Evolutionary conservation across 2,797 vertebrate genomes (phyloP).

Genomic region (Crypturellus tataupa): DNA sequence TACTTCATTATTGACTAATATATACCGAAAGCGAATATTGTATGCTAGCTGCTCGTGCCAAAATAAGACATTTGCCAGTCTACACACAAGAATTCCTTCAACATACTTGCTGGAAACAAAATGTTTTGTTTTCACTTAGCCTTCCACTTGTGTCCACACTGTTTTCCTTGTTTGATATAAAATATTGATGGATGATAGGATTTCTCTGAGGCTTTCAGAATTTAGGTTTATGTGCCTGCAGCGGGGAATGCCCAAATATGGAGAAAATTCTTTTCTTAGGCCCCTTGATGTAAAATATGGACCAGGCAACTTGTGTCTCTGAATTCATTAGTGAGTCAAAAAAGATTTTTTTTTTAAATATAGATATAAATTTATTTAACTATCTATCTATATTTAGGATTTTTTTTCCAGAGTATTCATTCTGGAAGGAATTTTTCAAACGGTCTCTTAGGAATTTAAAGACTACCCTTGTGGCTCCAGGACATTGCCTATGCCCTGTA

Average conservation of each 20-base stretch:
- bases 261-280: neutral
- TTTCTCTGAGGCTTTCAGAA: neutral
- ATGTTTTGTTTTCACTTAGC: neutral
- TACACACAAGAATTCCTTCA: neutral
- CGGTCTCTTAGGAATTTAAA: neutral
- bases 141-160: neutral
- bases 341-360: too few species aligned
- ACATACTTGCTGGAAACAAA: neutral
- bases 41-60: neutral
- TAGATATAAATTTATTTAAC: too few species aligned
- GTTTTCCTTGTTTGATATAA: neutral
- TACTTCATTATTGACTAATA: neutral
- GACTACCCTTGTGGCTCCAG: neutral
- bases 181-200: neutral
- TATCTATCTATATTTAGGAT: too few species aligned
- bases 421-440: neutral
- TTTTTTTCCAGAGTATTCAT: neutral
- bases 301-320: neutral
- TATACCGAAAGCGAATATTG: neutral
- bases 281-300: neutral
- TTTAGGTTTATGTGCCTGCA: neutral
- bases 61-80: neutral
- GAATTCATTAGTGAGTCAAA: fast-evolving
- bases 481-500: too few species aligned
- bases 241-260: neutral